Evolutionary conservation across 2,888 invertebrate genomes (phyloP), one percentile per base, ranked within the genome.

Genomic region (Beris chalybata): DNA sequence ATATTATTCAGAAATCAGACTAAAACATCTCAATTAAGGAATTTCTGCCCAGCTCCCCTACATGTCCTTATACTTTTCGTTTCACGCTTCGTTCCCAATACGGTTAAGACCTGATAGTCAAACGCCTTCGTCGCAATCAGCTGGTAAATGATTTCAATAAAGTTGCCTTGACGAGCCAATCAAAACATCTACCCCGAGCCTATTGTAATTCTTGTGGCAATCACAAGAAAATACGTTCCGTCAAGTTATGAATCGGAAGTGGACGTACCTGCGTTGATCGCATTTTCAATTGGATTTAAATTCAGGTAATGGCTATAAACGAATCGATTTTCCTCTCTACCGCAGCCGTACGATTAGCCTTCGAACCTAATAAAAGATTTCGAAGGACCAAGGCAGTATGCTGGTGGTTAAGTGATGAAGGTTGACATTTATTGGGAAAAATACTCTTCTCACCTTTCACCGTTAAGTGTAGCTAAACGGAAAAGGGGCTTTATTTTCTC

Each of bases 381-480:
- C 43, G 30, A 38, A 38, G 43, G 11, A 11, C 15, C 15, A 13
- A 56, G 54, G 22, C 43, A 43, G 22, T 38, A 30, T 43, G 38
- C 38, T 15, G 12, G 31, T n/a, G 30, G 30, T 54, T 61, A 61
- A 61, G 50, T 61, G 61, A 61, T 52, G 61, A 50, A 61, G 61
- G 61, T 61, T 61, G 61, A 61, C 61, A 61, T 61, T 61, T 61
- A 61, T 61, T 50, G 50, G 59, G 59, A 61, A 61, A 61, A 50
- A 61, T 61, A 61, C 61, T 61, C 50, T 61, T 61, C 61, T 61
- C 61, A 52, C 61, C 52, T 61, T 61, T 52, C 61, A 61, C 50
- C 29, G 61, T 50, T 50, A 38, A 61, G 50, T 59, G 58, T 43
- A 47, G 30, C 48, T 45, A 38, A 48, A 56, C 32, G 43, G 13